Conservation (phyloP, 2,888 invertebrate species). For the Drosophila paracracens region DNA sequence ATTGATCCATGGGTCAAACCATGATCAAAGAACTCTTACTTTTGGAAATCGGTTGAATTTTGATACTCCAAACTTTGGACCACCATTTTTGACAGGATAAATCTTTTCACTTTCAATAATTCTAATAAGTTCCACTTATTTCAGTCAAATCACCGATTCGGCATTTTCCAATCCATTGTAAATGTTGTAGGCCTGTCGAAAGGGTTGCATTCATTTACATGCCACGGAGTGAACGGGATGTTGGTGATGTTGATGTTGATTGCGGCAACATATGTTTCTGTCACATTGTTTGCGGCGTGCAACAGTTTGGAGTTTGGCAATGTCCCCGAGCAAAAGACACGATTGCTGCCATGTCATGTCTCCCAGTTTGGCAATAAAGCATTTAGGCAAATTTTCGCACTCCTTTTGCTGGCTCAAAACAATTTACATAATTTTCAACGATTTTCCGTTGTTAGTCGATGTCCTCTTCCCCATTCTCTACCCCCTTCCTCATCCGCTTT, state of each 20-base stretch:
- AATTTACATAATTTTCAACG: slow-evolving; percentile 77
- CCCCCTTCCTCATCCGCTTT: background rate
- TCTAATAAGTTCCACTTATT: background rate
- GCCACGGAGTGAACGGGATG: slow-evolving; percentile 1
- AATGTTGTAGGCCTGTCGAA: slow-evolving; percentile 23
- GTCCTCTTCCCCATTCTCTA: background rate
- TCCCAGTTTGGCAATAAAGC: slow-evolving; percentile 65
- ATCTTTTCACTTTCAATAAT: background rate
- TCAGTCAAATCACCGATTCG: background rate
- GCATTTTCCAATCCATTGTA: slow-evolving; percentile 17
- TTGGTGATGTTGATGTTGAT: slow-evolving; percentile 48
- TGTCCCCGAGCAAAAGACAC: slow-evolving; percentile 31
- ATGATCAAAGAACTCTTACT: background rate
- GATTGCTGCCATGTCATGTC: slow-evolving; percentile 35
- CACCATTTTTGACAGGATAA: background rate
- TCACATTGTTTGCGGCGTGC: slow-evolving; percentile 63
- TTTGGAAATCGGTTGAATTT: background rate
- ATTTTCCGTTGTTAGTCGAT: slow-evolving; percentile 62
- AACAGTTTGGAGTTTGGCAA: slow-evolving; percentile 46
- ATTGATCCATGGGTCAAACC: background rate
- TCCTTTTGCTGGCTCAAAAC: slow-evolving; percentile 57
- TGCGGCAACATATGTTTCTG: slow-evolving; percentile 75
- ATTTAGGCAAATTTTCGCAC: slow-evolving; percentile 83
- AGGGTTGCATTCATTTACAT: slow-evolving; percentile 41
- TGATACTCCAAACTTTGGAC: background rate